Evolutionary conservation across 2,888 invertebrate species (phyloP), one percentile per base, ranked within the genome.

Genomic region (Choristoneura rosaceana): DNA sequence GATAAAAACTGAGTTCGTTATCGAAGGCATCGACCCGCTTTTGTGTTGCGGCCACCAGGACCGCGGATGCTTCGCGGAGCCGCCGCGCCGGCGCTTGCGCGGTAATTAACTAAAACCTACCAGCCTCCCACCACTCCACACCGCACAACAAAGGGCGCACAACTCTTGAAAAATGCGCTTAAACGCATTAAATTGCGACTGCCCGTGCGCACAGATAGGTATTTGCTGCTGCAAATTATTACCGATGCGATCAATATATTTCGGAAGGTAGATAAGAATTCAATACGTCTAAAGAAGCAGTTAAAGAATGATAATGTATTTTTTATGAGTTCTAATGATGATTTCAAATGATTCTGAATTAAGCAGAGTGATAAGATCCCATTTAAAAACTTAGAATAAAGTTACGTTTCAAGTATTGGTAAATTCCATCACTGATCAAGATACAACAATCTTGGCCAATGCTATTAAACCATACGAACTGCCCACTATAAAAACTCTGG

Each of bases 21-120:
- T 94, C 93, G 92, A 88, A 88, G 92, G 87, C 92, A 94, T 94
- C 93, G 93, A 90, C 89, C 91, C 90, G 90, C 91, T 91, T 88
- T 91, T 93, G 91, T 92, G 89, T 87, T 84, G 87, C 85, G 93
- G 89, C 93, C 92, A 93, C 90, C 89, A 82, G 83, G 81, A 86
- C 81, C 82, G 82, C 79, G 79, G 76, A 70, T 78, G 77, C 79
- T 77, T 84, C 84, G 84, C 83, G 81, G 83, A 81, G 41, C 41
- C 84, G 82, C 84, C 81, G 77, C 80, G 76, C 82, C 81, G 85
- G 83, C 87, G 86, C 87, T 89, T 86, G 87, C 83, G 84, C 89
- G 85, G 90, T 93, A 93, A 93, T 93, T 93, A 93, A 93, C 93
- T 90, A 92, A 93, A 90, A 87, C 83, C 82, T 78, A 87, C 82